Base-by-base conservation (phyloP, 1,140 invertebrate genomes). In the Caerostris extrusa region DNA sequence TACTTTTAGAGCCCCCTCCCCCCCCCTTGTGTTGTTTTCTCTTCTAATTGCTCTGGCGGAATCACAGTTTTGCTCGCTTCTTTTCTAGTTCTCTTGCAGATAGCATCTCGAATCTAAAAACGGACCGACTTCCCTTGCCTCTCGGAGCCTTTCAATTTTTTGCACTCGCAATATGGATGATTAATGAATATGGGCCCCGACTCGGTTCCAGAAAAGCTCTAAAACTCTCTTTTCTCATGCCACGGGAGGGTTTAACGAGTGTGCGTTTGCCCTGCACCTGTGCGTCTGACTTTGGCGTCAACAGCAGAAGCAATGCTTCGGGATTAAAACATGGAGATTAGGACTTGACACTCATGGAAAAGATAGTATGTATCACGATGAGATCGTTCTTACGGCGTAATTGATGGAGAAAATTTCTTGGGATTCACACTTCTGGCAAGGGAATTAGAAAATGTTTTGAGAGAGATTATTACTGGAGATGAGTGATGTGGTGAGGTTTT, bases 61-160 rank as follows among this genome's bases (percentile, higher is more conserved):
- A 69, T 91, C 90, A 19, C 71, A 81, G 50, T 82, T 91, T 81
- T 91, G 71, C 19, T 91, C 60, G 71, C 19, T 91, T 81, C 69
- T 91, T 82, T 81, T 82, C 77, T 60, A 17, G 55, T 91, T 57
- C 57, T 10, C 56, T n/a, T 55, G 14, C 5, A 81, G 90, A 91
- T 91, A 91, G 57, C 71, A 91, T 91, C 90, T 91, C 71, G n/a
- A 91, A 90, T 91, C 90, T 91, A 91, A 91, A 91, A 91, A 82
- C 90, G 71, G 90, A 90, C 19, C 67, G 12, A 90, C 56, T 17
- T 67, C 71, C n/a, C 8, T 5, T 34, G 50, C 34, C 67, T 71
- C 64, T 56, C 53, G 6, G 55, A 8, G 53, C 8, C 19, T 90
- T 87, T 60, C 7, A 17, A 81, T 14, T 87, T 87, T 90, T 82